Base-by-base conservation (phyloP, 2,113 vertebrate species). In the Rhinopomastus cyanomelas region DNA sequence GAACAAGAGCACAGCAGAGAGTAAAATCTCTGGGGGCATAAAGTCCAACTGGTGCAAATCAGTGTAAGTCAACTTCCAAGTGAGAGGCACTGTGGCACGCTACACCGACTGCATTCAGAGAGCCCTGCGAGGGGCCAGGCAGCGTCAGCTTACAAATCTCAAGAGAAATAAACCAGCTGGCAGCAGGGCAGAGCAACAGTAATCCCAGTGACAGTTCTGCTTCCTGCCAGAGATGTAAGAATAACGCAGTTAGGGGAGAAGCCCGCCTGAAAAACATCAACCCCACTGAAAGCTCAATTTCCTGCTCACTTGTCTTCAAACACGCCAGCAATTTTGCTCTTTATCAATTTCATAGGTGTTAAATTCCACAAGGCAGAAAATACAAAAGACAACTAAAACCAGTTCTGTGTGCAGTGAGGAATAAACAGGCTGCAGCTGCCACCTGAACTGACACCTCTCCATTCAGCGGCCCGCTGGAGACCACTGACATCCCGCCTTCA, bases 151-250 rank as follows among this genome's bases (percentile, higher is more conserved):
- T 51, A 56, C 0, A 2, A 89, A 71, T n/a, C 64, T 42, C 72
- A 23, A 8, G 68, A 78, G 76, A 85, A 82, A 80, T 21, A 30
- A 85, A 82, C 68, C 0, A 0, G 0, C 9, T 4, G 0, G 21
- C 23, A 78, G 34, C 32, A 76, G 37, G 59, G 36, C 37, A 53
- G 81, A 87, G 55, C 55, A 80, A 27, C 9, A 79, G 81, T 29
- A 87, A 30, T 19, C 16, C 27, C 12, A 3, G 29, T 13, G 34
- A 53, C 12, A 23, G 17, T 2, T 11, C 76, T 21, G 74, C 71
- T 77, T 25, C 68, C 34, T 1, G 0, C 34, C 9, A 37, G 37
- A 64, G 46, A 37, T n/a, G 25, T 25, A 51, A 78, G 32, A 83
- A 39, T 51, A 49, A 64, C 60, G 49, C 49, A 42, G 39, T 11